Conservation (phyloP, 2,113 vertebrate genomes). For the Melanocharis versteri region DNA sequence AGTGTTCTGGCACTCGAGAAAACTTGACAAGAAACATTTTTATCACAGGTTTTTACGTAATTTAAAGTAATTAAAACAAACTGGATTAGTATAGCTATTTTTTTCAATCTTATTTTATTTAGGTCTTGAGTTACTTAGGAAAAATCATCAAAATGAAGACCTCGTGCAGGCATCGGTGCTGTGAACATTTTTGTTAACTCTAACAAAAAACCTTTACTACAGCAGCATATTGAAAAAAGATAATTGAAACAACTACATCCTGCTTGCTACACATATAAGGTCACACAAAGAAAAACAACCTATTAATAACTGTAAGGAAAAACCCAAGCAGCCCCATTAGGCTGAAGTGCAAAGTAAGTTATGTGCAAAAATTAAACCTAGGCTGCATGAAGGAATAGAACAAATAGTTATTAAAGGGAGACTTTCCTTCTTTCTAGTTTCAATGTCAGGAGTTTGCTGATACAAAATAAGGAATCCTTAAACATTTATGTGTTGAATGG, state of each 20-base stretch:
- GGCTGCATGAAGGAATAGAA: not conserved
- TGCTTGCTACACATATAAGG: not conserved
- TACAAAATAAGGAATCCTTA: not conserved
- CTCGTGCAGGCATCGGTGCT: accelerated
- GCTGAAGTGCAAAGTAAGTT: not conserved
- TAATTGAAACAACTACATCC: not conserved
- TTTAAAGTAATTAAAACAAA: not conserved
- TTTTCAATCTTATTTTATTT: not conserved
- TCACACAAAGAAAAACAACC: not conserved
- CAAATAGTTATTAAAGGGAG: not conserved
- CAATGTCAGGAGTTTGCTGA: not conserved
- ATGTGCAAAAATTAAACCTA: not conserved
- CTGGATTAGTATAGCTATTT: not conserved
- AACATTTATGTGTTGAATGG: not conserved
- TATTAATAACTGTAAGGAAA: not conserved
- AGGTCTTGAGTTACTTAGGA: not conserved
- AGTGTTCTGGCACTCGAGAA: not conserved
- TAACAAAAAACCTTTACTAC: not conserved
- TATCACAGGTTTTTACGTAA: not conserved
- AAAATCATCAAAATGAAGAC: not conserved
- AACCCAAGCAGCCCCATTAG: not conserved
- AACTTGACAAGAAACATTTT: not conserved
- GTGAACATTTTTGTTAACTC: not conserved
- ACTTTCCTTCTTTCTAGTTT: not conserved
- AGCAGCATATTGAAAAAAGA: not conserved